Evolutionary conservation across 2,797 vertebrate genomes (phyloP).

Genomic region (Gymnodraco acuticeps): DNA sequence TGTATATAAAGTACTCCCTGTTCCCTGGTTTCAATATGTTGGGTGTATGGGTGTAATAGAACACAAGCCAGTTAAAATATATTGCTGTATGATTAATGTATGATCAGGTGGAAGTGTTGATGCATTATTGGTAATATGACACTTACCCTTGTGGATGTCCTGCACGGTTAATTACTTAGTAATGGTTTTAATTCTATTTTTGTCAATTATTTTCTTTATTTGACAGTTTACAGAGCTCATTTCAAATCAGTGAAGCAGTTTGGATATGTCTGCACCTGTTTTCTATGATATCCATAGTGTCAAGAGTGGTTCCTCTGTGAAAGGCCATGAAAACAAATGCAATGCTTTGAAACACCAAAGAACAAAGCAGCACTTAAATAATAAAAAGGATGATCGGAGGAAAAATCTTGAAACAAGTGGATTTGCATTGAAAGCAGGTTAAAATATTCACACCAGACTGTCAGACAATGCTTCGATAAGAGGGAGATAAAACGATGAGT

Average conservation of each 20-base stretch:
- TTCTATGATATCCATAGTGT: background rate
- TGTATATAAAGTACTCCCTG: background rate
- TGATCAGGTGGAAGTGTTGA: background rate
- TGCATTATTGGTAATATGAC: background rate
- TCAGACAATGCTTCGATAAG: background rate
- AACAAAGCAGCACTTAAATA: background rate
- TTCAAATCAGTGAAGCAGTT: background rate
- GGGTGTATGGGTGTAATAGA: background rate
- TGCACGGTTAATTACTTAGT: background rate
- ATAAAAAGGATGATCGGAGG: background rate
- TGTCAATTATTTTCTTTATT: background rate
- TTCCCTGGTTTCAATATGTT: background rate
- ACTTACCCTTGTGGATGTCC: background rate
- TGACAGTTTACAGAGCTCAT: background rate
- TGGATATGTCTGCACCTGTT: background rate
- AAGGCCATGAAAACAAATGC: background rate
- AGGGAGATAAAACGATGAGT: background rate
- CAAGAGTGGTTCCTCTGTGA: background rate
- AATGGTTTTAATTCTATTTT: background rate
- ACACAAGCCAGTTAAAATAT: slow-evolving; percentile 4
- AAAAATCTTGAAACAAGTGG: background rate
- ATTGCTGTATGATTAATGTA: background rate
- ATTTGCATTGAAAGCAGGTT: slow-evolving; percentile 7
- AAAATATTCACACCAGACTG: background rate
- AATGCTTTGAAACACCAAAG: background rate